These are phyloP conservation scores for Anoncus sp. DNA, from an alignment of 2,888 invertebrate genomes.

Conservation along the genomic window DNA sequence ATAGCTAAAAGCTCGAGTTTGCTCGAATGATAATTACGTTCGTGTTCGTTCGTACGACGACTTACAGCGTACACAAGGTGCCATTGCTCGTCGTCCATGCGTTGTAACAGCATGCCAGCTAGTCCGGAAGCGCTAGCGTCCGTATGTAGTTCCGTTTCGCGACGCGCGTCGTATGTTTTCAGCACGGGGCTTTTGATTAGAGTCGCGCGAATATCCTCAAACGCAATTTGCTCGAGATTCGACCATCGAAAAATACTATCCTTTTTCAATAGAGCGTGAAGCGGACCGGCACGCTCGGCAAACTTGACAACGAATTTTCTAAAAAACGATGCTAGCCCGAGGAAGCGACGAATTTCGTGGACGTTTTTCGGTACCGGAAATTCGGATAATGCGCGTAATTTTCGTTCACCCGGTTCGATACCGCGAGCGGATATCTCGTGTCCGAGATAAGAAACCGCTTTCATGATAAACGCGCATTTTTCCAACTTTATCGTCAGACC, in stretches of 20 bases:
- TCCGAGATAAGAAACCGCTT: too few relatives aligned
- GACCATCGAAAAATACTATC: slow-evolving; percentile 4
- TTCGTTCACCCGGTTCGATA: too few relatives aligned
- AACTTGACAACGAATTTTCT: slow-evolving; percentile 45
- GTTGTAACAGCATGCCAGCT: slow-evolving; percentile 54
- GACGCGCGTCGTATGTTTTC: slow-evolving; percentile 10
- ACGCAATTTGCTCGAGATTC: not conserved
- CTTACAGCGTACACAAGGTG: slow-evolving; percentile 67
- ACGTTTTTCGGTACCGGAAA: too few relatives aligned
- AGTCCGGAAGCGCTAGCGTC: slow-evolving; percentile 25
- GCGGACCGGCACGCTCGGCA: not conserved
- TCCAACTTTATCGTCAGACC: too few relatives aligned
- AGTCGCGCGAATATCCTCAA: too few relatives aligned
- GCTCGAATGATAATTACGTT: too few relatives aligned
- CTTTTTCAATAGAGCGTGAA: not conserved
- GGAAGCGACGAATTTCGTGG: not conserved
- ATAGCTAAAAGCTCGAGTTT: too few relatives aligned
- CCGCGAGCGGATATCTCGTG: too few relatives aligned
- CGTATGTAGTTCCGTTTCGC: slow-evolving; percentile 38
- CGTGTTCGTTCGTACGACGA: slow-evolving; percentile 66
- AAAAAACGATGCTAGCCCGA: slow-evolving; percentile 37
- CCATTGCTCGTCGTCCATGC: too few relatives aligned
- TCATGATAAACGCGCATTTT: too few relatives aligned
- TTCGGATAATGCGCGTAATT: too few relatives aligned
- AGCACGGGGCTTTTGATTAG: slow-evolving; percentile 29